Evolutionary conservation across 2,888 invertebrate species (phyloP).

Genomic region (Carterocephalus palaemon): DNA sequence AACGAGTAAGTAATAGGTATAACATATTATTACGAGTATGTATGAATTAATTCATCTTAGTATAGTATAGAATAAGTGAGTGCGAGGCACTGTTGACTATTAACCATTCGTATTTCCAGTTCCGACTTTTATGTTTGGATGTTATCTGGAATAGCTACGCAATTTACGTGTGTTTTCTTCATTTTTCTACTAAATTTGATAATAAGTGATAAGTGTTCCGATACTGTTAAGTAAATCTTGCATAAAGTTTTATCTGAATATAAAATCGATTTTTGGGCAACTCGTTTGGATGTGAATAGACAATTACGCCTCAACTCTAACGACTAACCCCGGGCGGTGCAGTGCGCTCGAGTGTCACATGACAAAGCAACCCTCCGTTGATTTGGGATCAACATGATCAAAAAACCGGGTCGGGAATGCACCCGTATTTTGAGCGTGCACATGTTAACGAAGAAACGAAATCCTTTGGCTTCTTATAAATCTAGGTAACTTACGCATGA

Average conservation of each 20-base stretch:
- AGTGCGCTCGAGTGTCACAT: slow-evolving; percentile 73
- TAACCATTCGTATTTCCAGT: neutral
- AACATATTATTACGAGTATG: too few relatives aligned
- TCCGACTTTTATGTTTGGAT: neutral
- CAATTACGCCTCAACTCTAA: slow-evolving; percentile 64
- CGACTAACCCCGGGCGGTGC: slow-evolving; percentile 61
- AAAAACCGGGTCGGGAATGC: slow-evolving; percentile 70
- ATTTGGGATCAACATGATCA: slow-evolving; percentile 64
- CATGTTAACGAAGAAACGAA: slow-evolving; percentile 30
- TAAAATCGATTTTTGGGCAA: slow-evolving; percentile 12
- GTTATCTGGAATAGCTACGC: too few relatives aligned
- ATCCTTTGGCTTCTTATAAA: slow-evolving; percentile 22
- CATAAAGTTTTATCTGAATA: slow-evolving; percentile 1
- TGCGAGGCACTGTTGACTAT: neutral
- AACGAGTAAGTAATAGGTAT: too few relatives aligned
- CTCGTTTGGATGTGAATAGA: slow-evolving; percentile 40
- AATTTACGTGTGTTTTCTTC: too few relatives aligned
- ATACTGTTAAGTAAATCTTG: neutral
- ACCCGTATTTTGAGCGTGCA: slow-evolving; percentile 56
- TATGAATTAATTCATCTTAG: too few relatives aligned
- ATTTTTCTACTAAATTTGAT: too few relatives aligned
- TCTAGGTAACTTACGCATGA: slow-evolving; percentile 6
- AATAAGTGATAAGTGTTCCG: too few relatives aligned
- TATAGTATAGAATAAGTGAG: neutral
- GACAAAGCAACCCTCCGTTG: slow-evolving; percentile 69